A percentile compares a stretch with the other conserved stretches of the same genome.
Evolutionary conservation across 2,113 vertebrate genomes (phyloP).

Genomic region (Danionella cerebrum): DNA sequence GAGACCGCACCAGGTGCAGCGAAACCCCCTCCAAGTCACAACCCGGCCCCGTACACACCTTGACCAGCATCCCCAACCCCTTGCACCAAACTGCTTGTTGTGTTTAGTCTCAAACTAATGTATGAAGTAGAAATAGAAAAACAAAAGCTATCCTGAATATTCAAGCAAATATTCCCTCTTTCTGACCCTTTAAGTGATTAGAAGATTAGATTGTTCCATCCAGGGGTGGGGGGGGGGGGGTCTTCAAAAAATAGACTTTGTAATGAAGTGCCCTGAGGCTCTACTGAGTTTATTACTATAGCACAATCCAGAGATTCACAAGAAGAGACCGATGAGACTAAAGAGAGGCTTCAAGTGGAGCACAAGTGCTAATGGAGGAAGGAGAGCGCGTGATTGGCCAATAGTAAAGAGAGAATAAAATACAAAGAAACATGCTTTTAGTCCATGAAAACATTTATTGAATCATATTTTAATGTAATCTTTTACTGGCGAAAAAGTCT

Average conservation of each 20-base stretch:
- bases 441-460: too few species aligned
- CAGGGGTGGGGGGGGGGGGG: too few species aligned
- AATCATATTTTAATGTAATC: too few species aligned
- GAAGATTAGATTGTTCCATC: background rate
- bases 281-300: conserved; percentile 14
- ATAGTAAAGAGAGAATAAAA: background rate
- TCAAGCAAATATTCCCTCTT: background rate
- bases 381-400: conserved; percentile 17
- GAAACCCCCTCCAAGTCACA: too few species aligned
- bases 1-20: too few species aligned
- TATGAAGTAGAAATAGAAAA: too few species aligned
- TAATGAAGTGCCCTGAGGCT: background rate
- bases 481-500: too few species aligned
- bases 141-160: too few species aligned
- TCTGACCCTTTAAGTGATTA: background rate
- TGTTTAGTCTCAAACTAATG: too few species aligned
- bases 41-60: too few species aligned
- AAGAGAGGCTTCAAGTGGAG: conserved; percentile 45
- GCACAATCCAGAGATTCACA: conserved; percentile 23
- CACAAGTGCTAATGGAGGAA: conserved; percentile 41
- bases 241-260: background rate
- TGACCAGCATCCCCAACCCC: too few species aligned
- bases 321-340: conserved; percentile 37
- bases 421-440: background rate
- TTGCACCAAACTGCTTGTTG: too few species aligned